Percentiles rank a stretch among this genome's conserved stretches.
Conservation (phyloP, 2,888 invertebrate genomes). For the Capitulum mitella region DNA sequence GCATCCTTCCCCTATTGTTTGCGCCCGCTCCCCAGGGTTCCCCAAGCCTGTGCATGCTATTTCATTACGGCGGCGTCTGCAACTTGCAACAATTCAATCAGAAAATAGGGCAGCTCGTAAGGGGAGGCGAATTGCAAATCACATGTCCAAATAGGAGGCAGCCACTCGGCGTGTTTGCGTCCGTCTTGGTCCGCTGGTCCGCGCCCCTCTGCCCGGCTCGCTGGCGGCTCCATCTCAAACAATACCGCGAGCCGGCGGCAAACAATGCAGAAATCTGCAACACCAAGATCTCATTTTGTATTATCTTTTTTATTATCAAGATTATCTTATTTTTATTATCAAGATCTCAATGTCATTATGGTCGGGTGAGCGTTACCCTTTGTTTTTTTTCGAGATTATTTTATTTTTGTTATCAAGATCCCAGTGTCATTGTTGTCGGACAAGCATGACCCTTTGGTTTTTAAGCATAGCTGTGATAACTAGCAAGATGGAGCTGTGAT, state of each 20-base stretch:
- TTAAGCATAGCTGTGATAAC: too few relatives aligned
- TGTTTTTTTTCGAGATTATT: too few relatives aligned
- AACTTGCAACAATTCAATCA: constrained; percentile 25
- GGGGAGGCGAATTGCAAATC: constrained; percentile 9
- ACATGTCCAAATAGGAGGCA: background rate
- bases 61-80: constrained; percentile 15
- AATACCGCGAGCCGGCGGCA: too few relatives aligned
- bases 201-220: background rate
- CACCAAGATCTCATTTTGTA: too few relatives aligned
- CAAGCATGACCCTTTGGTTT: too few relatives aligned
- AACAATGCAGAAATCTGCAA: background rate
- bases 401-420: too few relatives aligned
- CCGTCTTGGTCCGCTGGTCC: background rate
- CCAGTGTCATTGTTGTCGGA: too few relatives aligned
- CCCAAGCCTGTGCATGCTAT: constrained; percentile 12
- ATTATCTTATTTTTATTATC: too few relatives aligned
- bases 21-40: background rate
- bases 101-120: background rate
- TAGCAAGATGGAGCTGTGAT: too few relatives aligned
- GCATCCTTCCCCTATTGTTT: constrained; percentile 23
- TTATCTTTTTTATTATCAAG: too few relatives aligned
- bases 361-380: too few relatives aligned
- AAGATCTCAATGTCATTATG: too few relatives aligned
- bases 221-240: background rate
- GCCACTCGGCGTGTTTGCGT: background rate